phyloP scores from a whole-genome alignment of 2,888 invertebrate species.

The Stenoptilia bipunctidactyla region DNA sequence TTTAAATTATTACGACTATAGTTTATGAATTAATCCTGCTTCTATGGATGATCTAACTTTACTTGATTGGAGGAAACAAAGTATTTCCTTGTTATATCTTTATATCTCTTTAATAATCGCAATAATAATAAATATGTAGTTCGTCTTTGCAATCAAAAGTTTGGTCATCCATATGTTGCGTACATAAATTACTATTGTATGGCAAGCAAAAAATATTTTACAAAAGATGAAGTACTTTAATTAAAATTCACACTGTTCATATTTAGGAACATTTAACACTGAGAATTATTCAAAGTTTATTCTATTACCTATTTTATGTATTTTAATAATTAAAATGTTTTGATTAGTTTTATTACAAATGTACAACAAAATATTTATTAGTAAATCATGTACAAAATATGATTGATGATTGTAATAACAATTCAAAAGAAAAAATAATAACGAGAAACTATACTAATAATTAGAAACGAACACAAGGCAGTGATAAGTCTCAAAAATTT shows the following conservation, averaged over 20 bases:
- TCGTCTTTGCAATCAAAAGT: background rate
- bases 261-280: slow-evolving; percentile 70
- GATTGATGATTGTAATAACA: slow-evolving; percentile 17
- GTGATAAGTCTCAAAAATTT: slow-evolving; percentile 40
- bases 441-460: slow-evolving; percentile 35
- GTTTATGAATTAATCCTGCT: slow-evolving; percentile 4
- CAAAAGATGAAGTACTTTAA: slow-evolving; percentile 33
- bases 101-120: too few species aligned
- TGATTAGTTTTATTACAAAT: slow-evolving; percentile 47
- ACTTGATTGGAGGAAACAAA: too few species aligned
- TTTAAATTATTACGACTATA: slow-evolving; percentile 5
- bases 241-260: slow-evolving; percentile 57
- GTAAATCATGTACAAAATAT: slow-evolving; percentile 26
- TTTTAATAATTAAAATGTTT: slow-evolving; percentile 28
- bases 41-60: slow-evolving; percentile 5
- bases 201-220: slow-evolving; percentile 53
- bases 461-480: slow-evolving; percentile 52
- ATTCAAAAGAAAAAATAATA: slow-evolving; percentile 23
- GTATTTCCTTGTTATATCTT: too few species aligned
- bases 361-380: slow-evolving; percentile 43
- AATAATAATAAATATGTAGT: too few species aligned
- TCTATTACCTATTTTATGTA: slow-evolving; percentile 55
- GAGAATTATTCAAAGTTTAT: slow-evolving; percentile 60
- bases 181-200: slow-evolving; percentile 20
- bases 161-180: slow-evolving; percentile 1